Evolutionary conservation across 2,888 invertebrate genomes (phyloP), one percentile per base, ranked within the genome.

Genomic region (Nephrotoma guestfalica): DNA sequence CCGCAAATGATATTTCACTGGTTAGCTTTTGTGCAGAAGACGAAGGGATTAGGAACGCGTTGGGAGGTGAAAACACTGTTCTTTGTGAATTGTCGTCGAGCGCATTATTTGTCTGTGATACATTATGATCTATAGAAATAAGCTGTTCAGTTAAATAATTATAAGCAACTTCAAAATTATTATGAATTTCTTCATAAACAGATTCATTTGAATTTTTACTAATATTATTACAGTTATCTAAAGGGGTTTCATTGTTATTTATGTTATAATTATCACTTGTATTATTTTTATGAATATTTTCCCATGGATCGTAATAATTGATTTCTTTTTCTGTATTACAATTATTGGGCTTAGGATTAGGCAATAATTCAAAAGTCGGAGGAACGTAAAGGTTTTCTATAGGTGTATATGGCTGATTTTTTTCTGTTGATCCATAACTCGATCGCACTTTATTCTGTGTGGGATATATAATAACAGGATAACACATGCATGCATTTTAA

Each of bases 241-340:
- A 51, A 87, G 41, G 86, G 41, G 85, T 40, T 43, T 86, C 15
- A n/a, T 41, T 83, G 15, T 5, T 18, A 3, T 41, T 41, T 40
- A 51, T 85, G 51, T 86, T 84, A 86, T 86, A 41, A 83, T 51
- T 87, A 42, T 86, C 43, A 9, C 45, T 43, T 86, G 18, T 87
- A 13, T 51, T 86, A 45, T 86, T 86, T 91, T 91, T 86, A 92
- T 92, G 89, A 93, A 92, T 88, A 89, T 94, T 92, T 89, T 95
- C 94, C 96, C 96, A 96, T 87, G 96, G 96, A 93, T 96, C 96
- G 91, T 89, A 90, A 89, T 89, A 87, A 15, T 43, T 11, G 18
- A 45, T 15, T 18, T 85, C 15, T 6, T 84, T 84, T 84, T 84
- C 41, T 7, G 5, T 41, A 84, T 84, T 84, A 84, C 42, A 84